Percentiles rank a stretch among this genome's conserved stretches.
These are phyloP conservation scores for Zaprionus vittiger DNA, from an alignment of 1,140 invertebrate species.

Conservation along the genomic window DNA sequence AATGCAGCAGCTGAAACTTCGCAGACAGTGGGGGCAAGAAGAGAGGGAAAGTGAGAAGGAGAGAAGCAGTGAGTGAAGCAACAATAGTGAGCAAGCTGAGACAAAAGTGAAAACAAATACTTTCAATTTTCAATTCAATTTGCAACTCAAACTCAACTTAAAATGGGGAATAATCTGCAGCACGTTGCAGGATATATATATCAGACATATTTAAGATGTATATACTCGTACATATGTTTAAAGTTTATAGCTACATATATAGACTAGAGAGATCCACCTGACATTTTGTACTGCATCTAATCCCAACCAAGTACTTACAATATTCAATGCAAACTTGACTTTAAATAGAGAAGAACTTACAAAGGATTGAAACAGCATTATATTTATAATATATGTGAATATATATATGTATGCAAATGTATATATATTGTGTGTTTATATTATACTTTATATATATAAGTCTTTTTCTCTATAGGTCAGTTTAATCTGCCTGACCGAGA, in stretches of 20 bases:
- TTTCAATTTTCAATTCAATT: constrained; percentile 4
- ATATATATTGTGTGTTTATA: too few species aligned
- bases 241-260: background rate
- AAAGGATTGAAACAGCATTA: too few species aligned
- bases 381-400: too few species aligned
- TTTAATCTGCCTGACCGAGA: too few species aligned
- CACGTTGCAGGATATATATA: background rate
- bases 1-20: constrained; percentile 36
- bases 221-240: background rate
- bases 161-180: background rate
- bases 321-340: too few species aligned
- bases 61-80: background rate
- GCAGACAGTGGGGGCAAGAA: constrained; percentile 3
- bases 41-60: background rate
- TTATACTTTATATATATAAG: too few species aligned
- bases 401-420: too few species aligned
- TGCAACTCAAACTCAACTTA: background rate
- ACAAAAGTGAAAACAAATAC: constrained; percentile 19
- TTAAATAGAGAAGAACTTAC: too few species aligned
- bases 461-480: too few species aligned
- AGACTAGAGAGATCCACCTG: too few species aligned
- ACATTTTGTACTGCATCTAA: too few species aligned
- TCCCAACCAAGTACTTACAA: too few species aligned
- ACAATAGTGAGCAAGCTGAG: background rate
- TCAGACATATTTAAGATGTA: background rate